A percentile compares a stretch with the other conserved stretches of the same genome.
Conservation (phyloP, 23 tunicate species). For the Trididemnum miniatum region DNA sequence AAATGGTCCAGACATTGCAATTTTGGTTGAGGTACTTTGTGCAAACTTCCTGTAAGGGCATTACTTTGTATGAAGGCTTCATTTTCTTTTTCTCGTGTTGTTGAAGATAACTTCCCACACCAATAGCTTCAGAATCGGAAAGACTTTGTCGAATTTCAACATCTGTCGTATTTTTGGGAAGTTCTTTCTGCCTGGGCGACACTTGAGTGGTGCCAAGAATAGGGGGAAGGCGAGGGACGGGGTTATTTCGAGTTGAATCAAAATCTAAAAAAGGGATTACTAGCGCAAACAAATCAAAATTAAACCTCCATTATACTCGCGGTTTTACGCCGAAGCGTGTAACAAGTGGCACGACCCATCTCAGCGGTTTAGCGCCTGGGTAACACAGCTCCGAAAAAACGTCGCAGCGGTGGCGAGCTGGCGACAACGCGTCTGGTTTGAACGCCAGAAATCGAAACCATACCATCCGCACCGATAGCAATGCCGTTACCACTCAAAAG, state of each 20-base stretch:
- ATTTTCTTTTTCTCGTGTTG: constrained; percentile 62
- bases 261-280: background rate
- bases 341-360: too few relatives aligned
- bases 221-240: constrained; percentile 53
- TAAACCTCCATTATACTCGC: background rate
- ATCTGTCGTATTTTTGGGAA: background rate
- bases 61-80: constrained; percentile 58
- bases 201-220: background rate
- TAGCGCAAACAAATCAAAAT: too few relatives aligned
- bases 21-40: background rate
- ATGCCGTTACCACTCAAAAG: too few relatives aligned
- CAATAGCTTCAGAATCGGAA: constrained; percentile 26
- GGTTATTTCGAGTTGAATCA: background rate
- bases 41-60: too few relatives aligned
- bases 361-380: too few relatives aligned
- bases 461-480: too few relatives aligned
- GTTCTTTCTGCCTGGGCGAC: background rate
- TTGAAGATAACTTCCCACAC: constrained; percentile 53
- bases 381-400: too few relatives aligned
- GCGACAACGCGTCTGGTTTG: too few relatives aligned
- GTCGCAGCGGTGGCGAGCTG: too few relatives aligned
- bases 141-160: background rate
- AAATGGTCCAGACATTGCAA: background rate
- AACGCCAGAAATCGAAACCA: too few relatives aligned
- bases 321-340: background rate